phyloP scores from a whole-genome alignment of 2,888 invertebrate species.

The Torymus texanus region DNA sequence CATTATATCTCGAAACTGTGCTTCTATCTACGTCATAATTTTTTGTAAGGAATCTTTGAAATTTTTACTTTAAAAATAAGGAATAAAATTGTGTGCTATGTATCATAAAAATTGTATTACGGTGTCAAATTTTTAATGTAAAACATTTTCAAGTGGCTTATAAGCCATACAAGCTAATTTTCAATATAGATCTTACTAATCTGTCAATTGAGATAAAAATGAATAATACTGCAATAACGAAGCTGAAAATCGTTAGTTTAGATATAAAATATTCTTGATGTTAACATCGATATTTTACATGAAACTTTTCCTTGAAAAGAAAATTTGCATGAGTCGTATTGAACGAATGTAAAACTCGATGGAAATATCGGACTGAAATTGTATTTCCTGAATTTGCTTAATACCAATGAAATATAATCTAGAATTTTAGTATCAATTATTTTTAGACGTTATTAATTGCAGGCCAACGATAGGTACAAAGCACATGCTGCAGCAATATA shows the following conservation, averaged over 20 bases:
- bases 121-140: constrained; percentile 47
- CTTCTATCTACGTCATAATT: constrained; percentile 39
- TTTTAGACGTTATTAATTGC: constrained; percentile 26
- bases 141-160: constrained; percentile 12
- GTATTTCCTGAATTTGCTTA: constrained; percentile 35
- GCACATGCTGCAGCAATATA: constrained; percentile 42
- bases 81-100: constrained; percentile 3
- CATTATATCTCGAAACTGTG: constrained; percentile 23
- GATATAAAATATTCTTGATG: constrained; percentile 33
- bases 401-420: constrained; percentile 46
- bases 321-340: background rate
- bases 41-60: constrained; percentile 20
- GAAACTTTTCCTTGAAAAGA: constrained; percentile 12
- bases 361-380: constrained; percentile 38
- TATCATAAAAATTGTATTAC: constrained; percentile 28
- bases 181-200: constrained; percentile 41
- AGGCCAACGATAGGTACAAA: constrained; percentile 42
- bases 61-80: constrained; percentile 27
- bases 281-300: constrained; percentile 33
- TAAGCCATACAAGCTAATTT: constrained; percentile 32
- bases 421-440: constrained; percentile 34
- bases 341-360: constrained; percentile 17
- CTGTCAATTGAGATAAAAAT: constrained; percentile 41
- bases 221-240: constrained; percentile 39
- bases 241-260: constrained; percentile 28